Percentiles rank a stretch among this genome's conserved stretches.
phyloP scores from a whole-genome alignment of 2,113 vertebrate genomes.

The human (Homo sapiens) region DNA sequence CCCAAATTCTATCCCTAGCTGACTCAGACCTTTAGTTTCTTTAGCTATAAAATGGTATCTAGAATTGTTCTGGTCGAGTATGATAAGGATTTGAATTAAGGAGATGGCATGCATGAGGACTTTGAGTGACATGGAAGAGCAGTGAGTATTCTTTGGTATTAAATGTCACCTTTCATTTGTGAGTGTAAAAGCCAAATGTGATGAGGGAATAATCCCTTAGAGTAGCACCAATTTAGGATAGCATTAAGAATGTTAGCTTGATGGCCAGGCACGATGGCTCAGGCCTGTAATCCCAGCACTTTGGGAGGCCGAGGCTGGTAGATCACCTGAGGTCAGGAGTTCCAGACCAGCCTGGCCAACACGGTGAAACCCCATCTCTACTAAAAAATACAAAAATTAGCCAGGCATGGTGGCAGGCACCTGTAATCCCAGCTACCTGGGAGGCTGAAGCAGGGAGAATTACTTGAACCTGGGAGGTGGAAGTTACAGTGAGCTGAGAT shows the following conservation, averaged over 20 bases:
- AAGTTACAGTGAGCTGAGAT: neutral
- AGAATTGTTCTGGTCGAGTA: neutral
- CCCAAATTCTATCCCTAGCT: neutral
- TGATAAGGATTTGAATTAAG: neutral
- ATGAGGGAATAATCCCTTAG: neutral
- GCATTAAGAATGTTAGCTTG: neutral
- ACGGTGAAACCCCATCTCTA: too few species aligned
- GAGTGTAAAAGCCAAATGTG: neutral
- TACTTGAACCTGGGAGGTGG: neutral
- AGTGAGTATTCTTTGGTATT: neutral
- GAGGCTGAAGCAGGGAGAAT: neutral
- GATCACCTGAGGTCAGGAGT: too few species aligned
- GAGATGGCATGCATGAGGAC: neutral
- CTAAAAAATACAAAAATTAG: too few species aligned
- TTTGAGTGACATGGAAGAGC: neutral
- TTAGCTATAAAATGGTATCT: neutral
- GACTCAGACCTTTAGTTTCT: neutral
- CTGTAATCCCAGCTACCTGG: neutral
- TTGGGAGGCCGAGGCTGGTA: too few species aligned
- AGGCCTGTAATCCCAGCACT: too few species aligned
- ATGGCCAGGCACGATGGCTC: neutral
- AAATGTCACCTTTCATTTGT: neutral
- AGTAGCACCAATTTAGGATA: neutral
- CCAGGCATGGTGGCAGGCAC: too few species aligned
- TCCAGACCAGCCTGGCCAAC: too few species aligned